These are phyloP conservation scores for Enoplolaimus lenunculus DNA, from an alignment of 2,888 invertebrate genomes.

Conservation along the genomic window DNA sequence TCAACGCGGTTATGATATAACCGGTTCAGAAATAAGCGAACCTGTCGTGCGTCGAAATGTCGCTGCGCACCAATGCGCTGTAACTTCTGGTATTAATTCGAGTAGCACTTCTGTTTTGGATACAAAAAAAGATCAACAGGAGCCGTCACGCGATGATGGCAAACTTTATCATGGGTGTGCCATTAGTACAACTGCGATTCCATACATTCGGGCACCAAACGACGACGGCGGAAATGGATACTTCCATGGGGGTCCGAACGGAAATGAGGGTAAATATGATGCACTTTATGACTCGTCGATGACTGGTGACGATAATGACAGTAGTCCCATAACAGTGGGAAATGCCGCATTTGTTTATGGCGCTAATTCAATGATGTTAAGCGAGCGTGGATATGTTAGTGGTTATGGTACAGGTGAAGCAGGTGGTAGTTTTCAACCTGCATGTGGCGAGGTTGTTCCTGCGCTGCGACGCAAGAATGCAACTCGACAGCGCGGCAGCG, in stretches of 20 bases:
- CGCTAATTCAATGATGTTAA: background rate
- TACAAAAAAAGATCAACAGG: background rate
- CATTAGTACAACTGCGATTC: background rate
- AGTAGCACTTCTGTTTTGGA: background rate
- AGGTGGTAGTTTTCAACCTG: background rate
- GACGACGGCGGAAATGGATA: no score
- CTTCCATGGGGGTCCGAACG: no score
- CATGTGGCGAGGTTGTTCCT: background rate
- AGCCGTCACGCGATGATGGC: background rate
- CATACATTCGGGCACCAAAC: no score
- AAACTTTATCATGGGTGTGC: background rate
- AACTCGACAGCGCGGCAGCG: background rate
- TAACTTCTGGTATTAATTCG: background rate
- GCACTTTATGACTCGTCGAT: background rate
- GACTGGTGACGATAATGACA: background rate
- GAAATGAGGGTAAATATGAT: no score
- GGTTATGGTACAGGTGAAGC: no score
- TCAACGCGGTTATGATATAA: background rate
- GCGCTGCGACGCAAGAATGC: background rate
- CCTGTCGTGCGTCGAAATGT: no score
- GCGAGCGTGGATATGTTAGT: no score
- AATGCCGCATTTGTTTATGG: background rate
- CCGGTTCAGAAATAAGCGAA: no score
- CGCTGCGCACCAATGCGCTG: background rate
- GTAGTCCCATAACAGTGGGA: no score